Evolutionary conservation across 1,140 invertebrate species (phyloP).

Genomic region (Drosophila lacertosa): DNA sequence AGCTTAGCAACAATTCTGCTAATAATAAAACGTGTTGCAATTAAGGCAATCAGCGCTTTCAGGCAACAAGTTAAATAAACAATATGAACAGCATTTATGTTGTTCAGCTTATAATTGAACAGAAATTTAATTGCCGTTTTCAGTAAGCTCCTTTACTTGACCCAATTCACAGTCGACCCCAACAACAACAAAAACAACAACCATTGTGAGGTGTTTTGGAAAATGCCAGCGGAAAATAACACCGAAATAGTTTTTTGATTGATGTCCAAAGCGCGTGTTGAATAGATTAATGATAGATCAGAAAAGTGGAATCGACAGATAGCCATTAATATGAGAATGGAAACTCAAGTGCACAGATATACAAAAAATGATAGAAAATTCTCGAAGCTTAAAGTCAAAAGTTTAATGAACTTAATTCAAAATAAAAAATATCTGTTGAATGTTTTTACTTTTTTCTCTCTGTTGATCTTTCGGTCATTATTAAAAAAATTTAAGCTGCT

Average conservation of each 20-base stretch:
- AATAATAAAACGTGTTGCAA: slow-evolving; percentile 61
- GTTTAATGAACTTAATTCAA: slow-evolving; percentile 36
- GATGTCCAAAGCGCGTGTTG: slow-evolving; percentile 33
- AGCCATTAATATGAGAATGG: slow-evolving; percentile 8
- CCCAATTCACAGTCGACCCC: slow-evolving; percentile 71
- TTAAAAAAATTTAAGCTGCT: not conserved
- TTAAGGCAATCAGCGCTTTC: slow-evolving; percentile 58
- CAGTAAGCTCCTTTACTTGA: slow-evolving; percentile 75
- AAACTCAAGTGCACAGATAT: slow-evolving; percentile 16
- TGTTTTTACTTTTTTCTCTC: not conserved
- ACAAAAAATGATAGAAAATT: slow-evolving; percentile 33
- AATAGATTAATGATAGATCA: slow-evolving; percentile 26
- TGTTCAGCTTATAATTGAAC: slow-evolving; percentile 67
- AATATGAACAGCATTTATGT: slow-evolving; percentile 66
- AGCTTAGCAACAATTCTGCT: slow-evolving; percentile 31
- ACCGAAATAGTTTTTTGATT: slow-evolving; percentile 26
- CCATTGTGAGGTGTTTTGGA: slow-evolving; percentile 8
- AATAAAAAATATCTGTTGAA: slow-evolving; percentile 4
- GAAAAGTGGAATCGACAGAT: slow-evolving; percentile 8
- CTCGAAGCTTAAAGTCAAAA: slow-evolving; percentile 1
- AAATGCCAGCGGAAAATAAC: slow-evolving; percentile 21
- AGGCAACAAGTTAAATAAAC: slow-evolving; percentile 53
- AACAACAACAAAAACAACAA: slow-evolving; percentile 23
- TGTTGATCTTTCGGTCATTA: slow-evolving; percentile 21
- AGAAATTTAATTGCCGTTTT: slow-evolving; percentile 78